Conservation (phyloP, 1,140 invertebrate species). For the Apis mellifera region Amel_HAv3.1 CM009938.2:7643001-7643500, state of each 20-base stretch:
- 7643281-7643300: slow-evolving; percentile 1
- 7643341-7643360: not conserved
- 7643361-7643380: not conserved
- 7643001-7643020: slow-evolving; percentile 41
- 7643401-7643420: slow-evolving; percentile 61
- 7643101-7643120: not conserved
- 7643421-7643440: slow-evolving; percentile 66
- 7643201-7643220: not conserved
- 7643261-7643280: not conserved
- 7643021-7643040: slow-evolving; percentile 55
- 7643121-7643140: not conserved
- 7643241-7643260: slow-evolving; percentile 3
- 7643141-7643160: not conserved
- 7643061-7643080: slow-evolving; percentile 57
- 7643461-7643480: slow-evolving; percentile 27
- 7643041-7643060: slow-evolving; percentile 61
- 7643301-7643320: not conserved
- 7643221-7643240: slow-evolving; percentile 14
- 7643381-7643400: slow-evolving; percentile 47
- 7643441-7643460: slow-evolving; percentile 19
- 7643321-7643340: not conserved
- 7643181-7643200: not conserved
- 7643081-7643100: slow-evolving; percentile 31
- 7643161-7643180: not conserved
- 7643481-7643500: slow-evolving; percentile 6